Evolutionary conservation across 1,140 invertebrate genomes (phyloP), one percentile per base, ranked within the genome.

Genomic region (Cyphomyrmex costatus): DNA sequence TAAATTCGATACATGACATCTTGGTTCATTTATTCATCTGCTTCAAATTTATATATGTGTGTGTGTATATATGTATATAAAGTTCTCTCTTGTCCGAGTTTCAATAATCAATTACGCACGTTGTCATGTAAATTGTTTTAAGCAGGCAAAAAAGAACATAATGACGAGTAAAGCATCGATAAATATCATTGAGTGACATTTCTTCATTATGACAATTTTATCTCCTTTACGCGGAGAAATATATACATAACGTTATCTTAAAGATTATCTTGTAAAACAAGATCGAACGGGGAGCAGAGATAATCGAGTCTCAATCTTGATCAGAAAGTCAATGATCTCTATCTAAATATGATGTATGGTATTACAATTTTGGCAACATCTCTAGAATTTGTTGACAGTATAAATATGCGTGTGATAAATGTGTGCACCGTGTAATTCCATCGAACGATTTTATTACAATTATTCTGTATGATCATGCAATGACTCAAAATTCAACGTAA

Each of bases 31-130:
- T 42, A 16, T 24, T 12, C 30, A 14, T 14, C 30, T 60, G 16
- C 33, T 42, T 16, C n/a, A 24, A 76, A 58, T 76, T 76, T 76
- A 60, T 76, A 36, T 76, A n/a, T n/a, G n/a, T n/a, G n/a, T n/a
- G n/a, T n/a, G n/a, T n/a, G n/a, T n/a, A n/a, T n/a, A n/a, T n/a
- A n/a, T n/a, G n/a, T n/a, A n/a, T n/a, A n/a, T n/a, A n/a, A n/a
- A n/a, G n/a, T n/a, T n/a, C n/a, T n/a, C n/a, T n/a, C n/a, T n/a
- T n/a, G n/a, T n/a, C n/a, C n/a, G n/a, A n/a, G n/a, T n/a, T n/a
- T n/a, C n/a, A n/a, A n/a, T n/a, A 42, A 76, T 10, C 33, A 53
- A 30, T 42, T 33, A 33, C n/a, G 33, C 8, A 27, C 36, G 30
- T 74, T 56, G 61, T 74, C 24, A 24, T 12, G 30, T 51, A 10